phyloP scores from a whole-genome alignment of 2,797 vertebrate species.

The Myotis findleyi region DNA sequence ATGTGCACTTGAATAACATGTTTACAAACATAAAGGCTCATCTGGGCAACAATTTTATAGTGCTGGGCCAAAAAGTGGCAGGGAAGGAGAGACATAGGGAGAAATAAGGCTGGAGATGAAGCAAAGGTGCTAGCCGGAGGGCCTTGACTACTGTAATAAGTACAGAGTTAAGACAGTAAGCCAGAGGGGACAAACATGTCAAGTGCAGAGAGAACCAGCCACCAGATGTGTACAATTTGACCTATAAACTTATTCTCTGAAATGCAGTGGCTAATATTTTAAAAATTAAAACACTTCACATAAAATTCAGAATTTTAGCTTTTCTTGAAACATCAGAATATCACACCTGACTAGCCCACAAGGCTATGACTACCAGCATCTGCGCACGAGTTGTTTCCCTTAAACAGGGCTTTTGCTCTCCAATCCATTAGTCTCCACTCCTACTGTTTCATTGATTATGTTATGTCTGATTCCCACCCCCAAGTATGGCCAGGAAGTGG shows the following conservation, averaged over 20 bases:
- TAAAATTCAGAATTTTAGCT: constrained; percentile 41
- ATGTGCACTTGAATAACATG: not conserved
- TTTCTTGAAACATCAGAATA: constrained; percentile 39
- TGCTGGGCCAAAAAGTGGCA: not conserved
- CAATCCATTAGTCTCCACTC: not conserved
- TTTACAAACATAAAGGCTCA: not conserved
- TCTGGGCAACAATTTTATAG: not conserved
- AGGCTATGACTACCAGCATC: not conserved
- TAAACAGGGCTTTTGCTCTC: constrained; percentile 19
- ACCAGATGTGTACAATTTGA: not conserved
- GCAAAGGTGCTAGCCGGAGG: not conserved
- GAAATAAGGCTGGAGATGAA: not conserved
- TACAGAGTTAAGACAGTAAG: not conserved
- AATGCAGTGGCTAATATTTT: constrained; percentile 18
- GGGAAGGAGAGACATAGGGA: not conserved
- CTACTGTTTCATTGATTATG: not conserved
- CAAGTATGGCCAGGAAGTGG: not conserved
- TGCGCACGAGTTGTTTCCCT: not conserved
- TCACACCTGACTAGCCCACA: not conserved
- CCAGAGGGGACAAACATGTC: not conserved
- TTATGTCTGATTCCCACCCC: not conserved
- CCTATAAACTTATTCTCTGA: constrained; percentile 8
- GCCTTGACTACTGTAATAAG: not conserved
- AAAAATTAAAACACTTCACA: constrained; percentile 22
- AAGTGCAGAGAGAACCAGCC: not conserved